These are phyloP conservation scores for Myotis pilosus DNA, from an alignment of 2,797 vertebrate species.

Conservation along the genomic window DNA sequence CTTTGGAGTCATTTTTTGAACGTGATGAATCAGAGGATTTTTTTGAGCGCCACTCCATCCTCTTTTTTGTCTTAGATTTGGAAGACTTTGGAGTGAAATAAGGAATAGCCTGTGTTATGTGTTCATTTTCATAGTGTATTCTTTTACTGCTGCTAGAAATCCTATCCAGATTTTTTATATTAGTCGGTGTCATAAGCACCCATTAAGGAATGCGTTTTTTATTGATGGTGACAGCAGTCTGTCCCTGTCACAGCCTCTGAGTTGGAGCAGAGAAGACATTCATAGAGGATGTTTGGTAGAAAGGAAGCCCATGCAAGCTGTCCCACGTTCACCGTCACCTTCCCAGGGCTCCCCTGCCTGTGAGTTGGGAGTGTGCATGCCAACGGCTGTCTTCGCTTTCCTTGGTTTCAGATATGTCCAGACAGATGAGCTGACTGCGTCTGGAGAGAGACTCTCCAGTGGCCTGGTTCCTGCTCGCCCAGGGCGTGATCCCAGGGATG, in stretches of 20 bases:
- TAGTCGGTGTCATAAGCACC: rapidly evolving
- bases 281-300: rapidly evolving
- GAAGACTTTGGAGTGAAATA: background rate
- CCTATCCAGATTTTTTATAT: no score
- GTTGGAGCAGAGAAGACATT: background rate
- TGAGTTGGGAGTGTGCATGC: rapidly evolving
- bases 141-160: background rate
- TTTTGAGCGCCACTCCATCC: background rate
- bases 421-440: background rate
- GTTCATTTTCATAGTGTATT: background rate
- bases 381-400: rapidly evolving
- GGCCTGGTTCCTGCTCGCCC: background rate
- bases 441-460: background rate
- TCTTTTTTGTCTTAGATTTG: background rate
- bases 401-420: background rate
- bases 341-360: rapidly evolving
- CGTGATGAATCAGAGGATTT: background rate
- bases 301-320: rapidly evolving
- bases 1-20: background rate
- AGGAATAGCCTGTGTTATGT: rapidly evolving
- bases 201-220: rapidly evolving
- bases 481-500: background rate
- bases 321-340: rapidly evolving
- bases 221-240: rapidly evolving
- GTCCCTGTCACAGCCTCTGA: background rate